A percentile compares a stretch with the other conserved stretches of the same genome.
Conservation (phyloP, 2,113 vertebrate species). For the Hystrix brachyura region DNA sequence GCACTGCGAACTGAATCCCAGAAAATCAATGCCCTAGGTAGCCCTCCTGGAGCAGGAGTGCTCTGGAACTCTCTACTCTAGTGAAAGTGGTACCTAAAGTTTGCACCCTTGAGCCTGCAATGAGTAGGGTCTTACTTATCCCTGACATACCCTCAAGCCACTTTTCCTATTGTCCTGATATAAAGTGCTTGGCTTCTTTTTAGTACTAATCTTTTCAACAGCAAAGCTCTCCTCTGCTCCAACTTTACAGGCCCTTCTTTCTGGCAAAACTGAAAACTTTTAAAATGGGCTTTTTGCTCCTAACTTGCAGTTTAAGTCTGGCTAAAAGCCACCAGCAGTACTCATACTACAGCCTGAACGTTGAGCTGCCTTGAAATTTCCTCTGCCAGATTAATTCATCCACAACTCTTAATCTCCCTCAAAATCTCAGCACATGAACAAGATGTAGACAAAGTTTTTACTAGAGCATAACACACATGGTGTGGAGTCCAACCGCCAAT, state of each 20-base stretch:
- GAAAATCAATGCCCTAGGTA: not conserved
- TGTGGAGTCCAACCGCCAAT: not conserved
- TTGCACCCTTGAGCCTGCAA: not conserved
- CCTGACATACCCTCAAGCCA: not conserved
- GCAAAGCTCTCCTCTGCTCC: not conserved
- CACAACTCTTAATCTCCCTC: not conserved
- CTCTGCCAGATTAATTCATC: not conserved
- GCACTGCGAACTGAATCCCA: not conserved
- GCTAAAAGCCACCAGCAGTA: not conserved
- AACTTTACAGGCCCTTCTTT: not conserved
- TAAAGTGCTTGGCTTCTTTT: not conserved
- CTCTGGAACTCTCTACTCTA: not conserved
- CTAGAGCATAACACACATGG: not conserved
- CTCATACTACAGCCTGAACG: not conserved
- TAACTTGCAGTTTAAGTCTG: not conserved
- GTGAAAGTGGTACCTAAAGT: not conserved
- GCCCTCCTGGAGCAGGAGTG: not conserved
- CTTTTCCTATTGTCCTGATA: not conserved
- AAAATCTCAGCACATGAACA: not conserved
- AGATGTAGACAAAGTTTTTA: not conserved
- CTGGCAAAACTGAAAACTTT: not conserved
- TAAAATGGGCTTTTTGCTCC: not conserved
- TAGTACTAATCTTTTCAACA: not conserved
- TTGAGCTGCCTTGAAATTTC: not conserved
- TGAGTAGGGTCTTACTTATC: not conserved